Conservation (phyloP, 1,140 invertebrate species). For the Theocolax elegans region DNA sequence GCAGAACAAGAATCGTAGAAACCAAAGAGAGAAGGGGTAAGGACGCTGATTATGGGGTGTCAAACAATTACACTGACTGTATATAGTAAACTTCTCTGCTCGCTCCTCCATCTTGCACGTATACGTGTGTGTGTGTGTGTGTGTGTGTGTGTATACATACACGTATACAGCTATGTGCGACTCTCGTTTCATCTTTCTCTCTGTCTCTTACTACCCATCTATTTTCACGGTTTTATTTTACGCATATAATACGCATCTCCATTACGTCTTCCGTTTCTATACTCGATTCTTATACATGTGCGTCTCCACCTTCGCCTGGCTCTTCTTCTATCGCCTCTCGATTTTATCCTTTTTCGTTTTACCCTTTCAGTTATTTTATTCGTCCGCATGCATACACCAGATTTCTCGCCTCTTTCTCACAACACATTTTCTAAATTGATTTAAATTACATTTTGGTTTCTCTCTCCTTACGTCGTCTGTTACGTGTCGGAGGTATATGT, state of each 20-base stretch:
- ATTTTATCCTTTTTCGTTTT: not conserved
- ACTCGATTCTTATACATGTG: not conserved
- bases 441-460: too few species aligned
- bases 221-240: conserved; percentile 18
- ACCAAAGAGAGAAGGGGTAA: conserved; percentile 49
- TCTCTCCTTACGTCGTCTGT: too few species aligned
- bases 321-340: not conserved
- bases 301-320: not conserved
- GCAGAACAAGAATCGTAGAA: conserved; percentile 40
- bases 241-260: conserved; percentile 28
- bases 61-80: conserved; percentile 69
- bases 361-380: too few species aligned
- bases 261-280: conserved; percentile 3
- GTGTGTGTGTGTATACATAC: conserved; percentile 10
- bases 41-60: conserved; percentile 68
- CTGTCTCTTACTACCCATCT: not conserved
- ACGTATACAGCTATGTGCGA: too few species aligned
- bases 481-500: too few species aligned
- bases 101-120: conserved; percentile 47
- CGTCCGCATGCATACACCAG: not conserved
- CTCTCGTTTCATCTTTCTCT: conserved; percentile 46
- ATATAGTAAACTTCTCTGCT: conserved; percentile 65
- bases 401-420: not conserved
- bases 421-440: too few species aligned
- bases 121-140: too few species aligned